Evolutionary conservation across 2,888 invertebrate genomes (phyloP).

Genomic region (Gandaritis pyraliata): DNA sequence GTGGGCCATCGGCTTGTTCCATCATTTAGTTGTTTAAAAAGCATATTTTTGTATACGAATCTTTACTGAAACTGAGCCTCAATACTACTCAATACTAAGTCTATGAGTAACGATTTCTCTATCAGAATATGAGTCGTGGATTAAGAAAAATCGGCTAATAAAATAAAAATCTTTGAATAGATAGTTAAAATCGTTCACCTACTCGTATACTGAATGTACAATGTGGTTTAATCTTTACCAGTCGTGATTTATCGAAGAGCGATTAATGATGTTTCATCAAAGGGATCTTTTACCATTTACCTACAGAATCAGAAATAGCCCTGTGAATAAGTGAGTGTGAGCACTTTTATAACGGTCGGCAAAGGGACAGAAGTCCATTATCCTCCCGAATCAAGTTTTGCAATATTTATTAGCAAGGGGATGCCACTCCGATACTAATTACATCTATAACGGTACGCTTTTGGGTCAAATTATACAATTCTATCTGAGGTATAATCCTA

Average conservation of each 20-base stretch:
- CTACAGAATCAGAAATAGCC: conserved; percentile 21
- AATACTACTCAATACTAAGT: too few relatives aligned
- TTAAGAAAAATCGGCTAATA: too few relatives aligned
- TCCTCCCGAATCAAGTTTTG: conserved; percentile 51
- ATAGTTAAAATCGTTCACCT: too few relatives aligned
- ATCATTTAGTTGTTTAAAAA: too few relatives aligned
- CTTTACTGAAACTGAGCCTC: too few relatives aligned
- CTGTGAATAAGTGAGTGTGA: conserved; percentile 25
- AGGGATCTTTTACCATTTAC: conserved; percentile 15
- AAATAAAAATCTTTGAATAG: too few relatives aligned
- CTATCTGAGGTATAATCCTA: neutral
- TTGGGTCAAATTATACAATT: conserved; percentile 36
- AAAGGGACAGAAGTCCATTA: conserved; percentile 42
- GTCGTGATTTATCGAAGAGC: conserved; percentile 14
- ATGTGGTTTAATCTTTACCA: neutral
- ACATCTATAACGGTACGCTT: conserved; percentile 54
- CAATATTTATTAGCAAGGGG: conserved; percentile 62
- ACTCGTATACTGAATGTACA: too few relatives aligned
- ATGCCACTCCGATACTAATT: conserved; percentile 58
- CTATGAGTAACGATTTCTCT: too few relatives aligned
- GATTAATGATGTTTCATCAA: conserved; percentile 13
- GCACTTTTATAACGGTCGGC: conserved; percentile 24
- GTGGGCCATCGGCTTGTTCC: too few relatives aligned
- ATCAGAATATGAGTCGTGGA: too few relatives aligned
- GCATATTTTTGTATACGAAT: too few relatives aligned